Percentiles rank a stretch among this genome's conserved stretches.
phyloP scores from a whole-genome alignment of 2,888 invertebrate genomes.

The Watsonalla cultraria region DNA sequence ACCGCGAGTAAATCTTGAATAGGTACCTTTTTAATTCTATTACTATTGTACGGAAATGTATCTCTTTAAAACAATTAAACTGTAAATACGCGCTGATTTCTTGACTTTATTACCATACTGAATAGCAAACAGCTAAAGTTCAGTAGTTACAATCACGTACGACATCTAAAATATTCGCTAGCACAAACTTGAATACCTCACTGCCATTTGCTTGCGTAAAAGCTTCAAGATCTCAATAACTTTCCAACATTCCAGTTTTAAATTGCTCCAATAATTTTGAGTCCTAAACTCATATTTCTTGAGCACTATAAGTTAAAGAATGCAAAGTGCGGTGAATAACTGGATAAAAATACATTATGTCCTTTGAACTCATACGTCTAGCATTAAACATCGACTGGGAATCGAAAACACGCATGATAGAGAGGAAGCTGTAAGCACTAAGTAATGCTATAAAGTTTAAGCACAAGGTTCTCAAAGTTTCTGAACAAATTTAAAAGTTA shows the following conservation, averaged over 20 bases:
- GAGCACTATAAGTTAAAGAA: background rate
- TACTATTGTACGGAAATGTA: too few species aligned
- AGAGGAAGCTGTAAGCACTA: conserved; percentile 22
- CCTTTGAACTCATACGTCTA: conserved; percentile 39
- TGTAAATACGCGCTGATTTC: too few species aligned
- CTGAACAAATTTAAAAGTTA: too few species aligned
- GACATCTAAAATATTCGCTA: background rate
- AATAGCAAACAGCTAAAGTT: too few species aligned
- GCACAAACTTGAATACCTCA: background rate
- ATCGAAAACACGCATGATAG: conserved; percentile 35
- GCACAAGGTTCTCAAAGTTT: too few species aligned
- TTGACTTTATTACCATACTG: too few species aligned
- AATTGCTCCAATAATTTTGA: background rate
- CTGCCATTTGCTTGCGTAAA: background rate
- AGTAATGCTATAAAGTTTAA: background rate
- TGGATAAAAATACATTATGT: conserved; percentile 44
- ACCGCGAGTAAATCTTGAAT: too few species aligned
- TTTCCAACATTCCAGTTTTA: background rate
- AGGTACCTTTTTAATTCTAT: too few species aligned
- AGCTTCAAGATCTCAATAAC: background rate
- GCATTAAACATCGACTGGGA: conserved; percentile 41
- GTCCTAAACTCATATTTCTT: background rate
- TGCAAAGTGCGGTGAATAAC: conserved; percentile 1
- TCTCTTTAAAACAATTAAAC: too few species aligned
- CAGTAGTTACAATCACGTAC: background rate